These are phyloP conservation scores for Tupaia chinensis DNA, from an alignment of 2,113 vertebrate species.

Conservation along the genomic window DNA sequence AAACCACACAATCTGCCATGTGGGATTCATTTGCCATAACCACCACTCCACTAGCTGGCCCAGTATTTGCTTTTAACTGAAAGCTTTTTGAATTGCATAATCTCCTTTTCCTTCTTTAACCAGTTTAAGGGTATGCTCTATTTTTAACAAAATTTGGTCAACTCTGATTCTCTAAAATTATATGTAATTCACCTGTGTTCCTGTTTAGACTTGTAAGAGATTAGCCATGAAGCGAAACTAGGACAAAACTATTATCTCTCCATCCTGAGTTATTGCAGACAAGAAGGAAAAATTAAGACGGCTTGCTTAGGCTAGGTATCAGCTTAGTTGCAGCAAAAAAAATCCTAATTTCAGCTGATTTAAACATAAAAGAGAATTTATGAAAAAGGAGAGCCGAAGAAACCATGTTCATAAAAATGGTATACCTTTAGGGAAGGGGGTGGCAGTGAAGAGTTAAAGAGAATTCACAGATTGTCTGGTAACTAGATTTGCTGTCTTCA, in stretches of 20 bases:
- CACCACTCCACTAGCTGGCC: no score
- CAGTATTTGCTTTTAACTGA: background rate
- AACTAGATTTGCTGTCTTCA: background rate
- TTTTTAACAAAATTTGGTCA: slow-evolving; percentile 39
- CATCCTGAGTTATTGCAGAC: background rate
- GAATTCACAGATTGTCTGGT: background rate
- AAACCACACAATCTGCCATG: background rate
- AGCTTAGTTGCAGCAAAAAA: background rate
- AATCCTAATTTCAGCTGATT: background rate
- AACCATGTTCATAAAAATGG: background rate
- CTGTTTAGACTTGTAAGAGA: background rate
- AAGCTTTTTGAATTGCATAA: background rate
- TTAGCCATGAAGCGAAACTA: background rate
- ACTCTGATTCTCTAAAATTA: slow-evolving; percentile 10
- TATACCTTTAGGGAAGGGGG: background rate
- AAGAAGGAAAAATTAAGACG: background rate
- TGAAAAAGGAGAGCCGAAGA: background rate
- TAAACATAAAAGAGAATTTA: background rate
- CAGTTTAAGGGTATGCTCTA: background rate
- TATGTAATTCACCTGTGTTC: background rate
- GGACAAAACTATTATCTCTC: background rate
- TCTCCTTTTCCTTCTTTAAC: slow-evolving; percentile 22
- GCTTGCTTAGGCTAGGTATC: background rate
- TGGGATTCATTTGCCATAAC: no score
- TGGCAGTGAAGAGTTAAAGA: background rate